Evolutionary conservation across 2,113 vertebrate genomes (phyloP), one percentile per base, ranked within the genome.

Genomic region (Corapipo altera): DNA sequence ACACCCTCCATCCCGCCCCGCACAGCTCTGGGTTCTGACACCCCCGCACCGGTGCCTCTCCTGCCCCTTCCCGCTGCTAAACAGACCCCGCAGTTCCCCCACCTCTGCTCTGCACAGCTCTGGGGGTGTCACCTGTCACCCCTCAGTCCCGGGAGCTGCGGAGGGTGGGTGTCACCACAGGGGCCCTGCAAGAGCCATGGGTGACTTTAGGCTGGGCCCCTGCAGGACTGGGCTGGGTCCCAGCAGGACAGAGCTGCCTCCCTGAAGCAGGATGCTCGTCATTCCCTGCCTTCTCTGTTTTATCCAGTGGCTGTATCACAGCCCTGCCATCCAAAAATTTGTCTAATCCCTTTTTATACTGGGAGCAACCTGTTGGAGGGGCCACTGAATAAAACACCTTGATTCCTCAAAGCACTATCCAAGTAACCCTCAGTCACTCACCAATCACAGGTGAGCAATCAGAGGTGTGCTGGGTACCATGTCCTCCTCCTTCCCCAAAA

Each of bases 361-460:
- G 18, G 30, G 11, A 79, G 24, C 43, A 4, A 2, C n/a, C 15
- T 5, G 26, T 22, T 11, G 33, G 32, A 27, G 48, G 12, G 5
- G n/a, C 12, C 8, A 11, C 11, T 8, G 37, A 3, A 1, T 2
- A 5, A 39, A 16, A 4, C 61, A 2, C 41, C 48, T 5, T 1
- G 1, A 3, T 41, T 22, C 69, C 51, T 33, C 64, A 11, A 2
- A 27, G 41, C 16, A 1, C 57, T 32, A 0, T 12, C 28, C 27
- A 9, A 5, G 8, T 0, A 2, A 24, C 3, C 22, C 9, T 0
- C 15, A 9, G 23, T 2, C 18, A 0, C 16, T 9, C 12, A 3
- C 28, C 0, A 7, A 8, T 1, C n/a, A n/a, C n/a, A n/a, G n/a
- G n/a, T n/a, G n/a, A n/a, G 13, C 35, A 7, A 17, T 7, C 48